These are phyloP conservation scores for Zalophus californianus DNA, from an alignment of 2,797 vertebrate genomes.

Conservation along the genomic window DNA sequence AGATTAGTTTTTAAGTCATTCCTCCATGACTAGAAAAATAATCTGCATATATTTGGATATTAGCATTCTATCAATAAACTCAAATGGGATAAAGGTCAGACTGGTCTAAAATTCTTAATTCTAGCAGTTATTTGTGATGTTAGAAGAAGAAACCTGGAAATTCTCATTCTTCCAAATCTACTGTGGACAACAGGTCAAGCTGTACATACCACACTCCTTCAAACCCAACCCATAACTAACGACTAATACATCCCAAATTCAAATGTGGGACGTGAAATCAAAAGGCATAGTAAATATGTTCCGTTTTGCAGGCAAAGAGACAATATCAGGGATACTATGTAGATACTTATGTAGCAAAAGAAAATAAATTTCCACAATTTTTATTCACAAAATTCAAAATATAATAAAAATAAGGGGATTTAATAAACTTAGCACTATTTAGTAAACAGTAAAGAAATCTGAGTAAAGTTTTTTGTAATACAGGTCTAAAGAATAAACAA, in stretches of 20 bases:
- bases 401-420: background rate
- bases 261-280: background rate
- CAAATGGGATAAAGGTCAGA: background rate
- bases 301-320: background rate
- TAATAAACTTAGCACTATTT: background rate
- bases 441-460: background rate
- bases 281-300: background rate
- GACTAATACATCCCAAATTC: background rate
- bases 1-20: background rate
- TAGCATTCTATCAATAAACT: conserved; percentile 17
- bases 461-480: background rate
- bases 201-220: background rate
- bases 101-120: background rate
- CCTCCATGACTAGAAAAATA: background rate
- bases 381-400: conserved; percentile 12
- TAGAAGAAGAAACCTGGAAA: background rate
- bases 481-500: background rate
- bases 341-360: background rate
- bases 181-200: background rate
- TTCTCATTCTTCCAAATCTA: conserved; percentile 22
- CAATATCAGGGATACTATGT: background rate
- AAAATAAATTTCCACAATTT: background rate
- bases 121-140: background rate
- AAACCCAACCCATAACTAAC: background rate
- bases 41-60: background rate